Evolutionary conservation across 2,888 invertebrate genomes (phyloP).

Genomic region (Elmis aenea): DNA sequence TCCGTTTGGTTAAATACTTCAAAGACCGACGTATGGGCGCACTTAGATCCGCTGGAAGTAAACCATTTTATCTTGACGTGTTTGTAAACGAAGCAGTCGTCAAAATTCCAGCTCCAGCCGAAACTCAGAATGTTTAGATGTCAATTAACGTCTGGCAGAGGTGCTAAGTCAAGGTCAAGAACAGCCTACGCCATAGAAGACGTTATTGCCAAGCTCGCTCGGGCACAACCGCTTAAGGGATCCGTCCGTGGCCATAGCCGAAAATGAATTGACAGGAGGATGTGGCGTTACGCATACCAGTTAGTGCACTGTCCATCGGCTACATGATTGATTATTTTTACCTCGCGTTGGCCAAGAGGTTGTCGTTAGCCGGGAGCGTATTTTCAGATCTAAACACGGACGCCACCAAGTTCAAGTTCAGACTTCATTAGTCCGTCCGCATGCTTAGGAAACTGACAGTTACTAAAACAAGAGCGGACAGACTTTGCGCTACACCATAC

Average conservation of each 20-base stretch:
- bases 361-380: slow-evolving; percentile 15
- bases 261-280: slow-evolving; percentile 7
- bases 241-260: slow-evolving; percentile 8
- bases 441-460: slow-evolving; percentile 10
- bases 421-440: slow-evolving; percentile 13
- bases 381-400: slow-evolving; percentile 17
- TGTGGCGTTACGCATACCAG: slow-evolving; percentile 8
- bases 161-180: slow-evolving; percentile 20
- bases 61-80: too few species aligned
- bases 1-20: too few species aligned
- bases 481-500: too few species aligned
- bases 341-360: not conserved
- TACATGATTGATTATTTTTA: slow-evolving; percentile 16
- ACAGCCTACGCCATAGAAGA: slow-evolving; percentile 18
- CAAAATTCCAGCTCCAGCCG: slow-evolving; percentile 12
- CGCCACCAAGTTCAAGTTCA: slow-evolving; percentile 16
- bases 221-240: slow-evolving; percentile 11
- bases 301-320: too few species aligned
- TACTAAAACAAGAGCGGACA: too few species aligned
- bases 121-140: slow-evolving; percentile 20
- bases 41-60: too few species aligned
- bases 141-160: slow-evolving; percentile 21
- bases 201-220: slow-evolving; percentile 17
- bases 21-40: too few species aligned
- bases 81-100: slow-evolving; percentile 11